These are phyloP conservation scores for Lanistes nyassanus DNA, from an alignment of 1,140 invertebrate genomes.

Conservation along the genomic window DNA sequence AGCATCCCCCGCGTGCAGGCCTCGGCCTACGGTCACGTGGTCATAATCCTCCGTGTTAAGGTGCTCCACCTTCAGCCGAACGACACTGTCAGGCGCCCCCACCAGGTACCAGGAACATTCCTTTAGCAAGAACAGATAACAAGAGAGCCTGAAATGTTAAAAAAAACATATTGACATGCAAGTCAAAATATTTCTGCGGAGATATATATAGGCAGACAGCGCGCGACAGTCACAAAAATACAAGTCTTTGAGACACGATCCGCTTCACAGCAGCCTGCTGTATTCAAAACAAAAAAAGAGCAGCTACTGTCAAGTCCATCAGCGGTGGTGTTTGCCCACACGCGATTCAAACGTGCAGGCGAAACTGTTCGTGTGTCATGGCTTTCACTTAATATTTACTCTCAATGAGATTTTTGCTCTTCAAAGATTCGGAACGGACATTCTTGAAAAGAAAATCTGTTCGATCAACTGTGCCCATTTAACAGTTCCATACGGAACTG, in stretches of 20 bases:
- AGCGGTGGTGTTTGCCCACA: no score
- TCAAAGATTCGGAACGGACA: no score
- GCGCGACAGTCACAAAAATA: background rate
- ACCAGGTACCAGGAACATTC: slow-evolving; percentile 27
- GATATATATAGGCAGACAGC: background rate
- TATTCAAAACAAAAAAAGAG: no score
- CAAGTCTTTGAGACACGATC: background rate
- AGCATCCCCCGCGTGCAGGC: slow-evolving; percentile 11
- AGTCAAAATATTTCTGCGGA: background rate
- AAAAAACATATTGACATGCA: background rate
- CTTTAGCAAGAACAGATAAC: slow-evolving; percentile 4
- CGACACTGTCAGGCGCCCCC: slow-evolving; percentile 27
- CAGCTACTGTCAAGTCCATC: no score
- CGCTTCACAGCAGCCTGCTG: background rate
- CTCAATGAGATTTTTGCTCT: no score
- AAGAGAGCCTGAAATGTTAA: no score
- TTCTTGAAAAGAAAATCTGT: no score
- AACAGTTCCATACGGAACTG: no score
- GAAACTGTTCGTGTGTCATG: no score
- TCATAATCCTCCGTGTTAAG: slow-evolving; percentile 33
- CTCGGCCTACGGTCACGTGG: slow-evolving; percentile 27
- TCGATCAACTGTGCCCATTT: no score
- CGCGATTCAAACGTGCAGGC: no score
- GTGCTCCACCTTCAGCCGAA: slow-evolving; percentile 14
- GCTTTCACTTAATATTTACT: no score